Evolutionary conservation across 1,140 invertebrate genomes (phyloP).

Genomic region (Hypothenemus hampei): DNA sequence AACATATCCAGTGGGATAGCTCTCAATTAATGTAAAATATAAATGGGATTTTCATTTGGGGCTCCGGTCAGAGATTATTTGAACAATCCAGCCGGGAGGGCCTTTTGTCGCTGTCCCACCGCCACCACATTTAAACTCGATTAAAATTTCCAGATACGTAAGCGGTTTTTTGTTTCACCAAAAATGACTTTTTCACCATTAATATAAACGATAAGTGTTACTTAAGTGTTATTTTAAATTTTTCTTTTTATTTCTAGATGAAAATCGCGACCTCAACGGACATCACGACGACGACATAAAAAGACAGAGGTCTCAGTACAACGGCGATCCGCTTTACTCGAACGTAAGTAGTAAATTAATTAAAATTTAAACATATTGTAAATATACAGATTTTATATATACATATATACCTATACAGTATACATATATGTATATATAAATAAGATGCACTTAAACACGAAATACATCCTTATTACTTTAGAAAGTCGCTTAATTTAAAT

Average conservation of each 20-base stretch:
- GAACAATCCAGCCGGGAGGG: constrained; percentile 6
- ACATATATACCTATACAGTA: too few relatives aligned
- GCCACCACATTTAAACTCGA: constrained; percentile 6
- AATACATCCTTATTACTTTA: neutral
- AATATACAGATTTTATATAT: constrained; percentile 4
- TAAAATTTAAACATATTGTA: neutral
- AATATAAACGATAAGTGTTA: too few relatives aligned
- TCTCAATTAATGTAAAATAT: constrained; percentile 21
- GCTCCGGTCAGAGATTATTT: neutral
- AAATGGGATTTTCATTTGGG: constrained; percentile 10
- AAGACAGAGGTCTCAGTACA: constrained; percentile 79
- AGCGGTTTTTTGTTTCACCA: neutral
- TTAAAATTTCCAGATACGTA: constrained; percentile 16
- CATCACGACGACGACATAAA: constrained; percentile 81
- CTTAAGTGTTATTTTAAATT: neutral
- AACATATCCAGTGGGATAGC: constrained; percentile 18
- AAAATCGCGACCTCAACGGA: constrained; percentile 78
- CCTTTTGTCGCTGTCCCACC: constrained; percentile 9
- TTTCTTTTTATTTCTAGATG: constrained; percentile 63
- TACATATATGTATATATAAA: too few relatives aligned
- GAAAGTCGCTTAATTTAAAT: neutral
- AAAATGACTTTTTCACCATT: too few relatives aligned
- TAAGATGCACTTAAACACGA: neutral
- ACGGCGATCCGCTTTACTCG: constrained; percentile 82
- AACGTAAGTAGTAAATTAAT: constrained; percentile 63